phyloP scores from a whole-genome alignment of 1,140 invertebrate genomes.

The Cydia splendana region DNA sequence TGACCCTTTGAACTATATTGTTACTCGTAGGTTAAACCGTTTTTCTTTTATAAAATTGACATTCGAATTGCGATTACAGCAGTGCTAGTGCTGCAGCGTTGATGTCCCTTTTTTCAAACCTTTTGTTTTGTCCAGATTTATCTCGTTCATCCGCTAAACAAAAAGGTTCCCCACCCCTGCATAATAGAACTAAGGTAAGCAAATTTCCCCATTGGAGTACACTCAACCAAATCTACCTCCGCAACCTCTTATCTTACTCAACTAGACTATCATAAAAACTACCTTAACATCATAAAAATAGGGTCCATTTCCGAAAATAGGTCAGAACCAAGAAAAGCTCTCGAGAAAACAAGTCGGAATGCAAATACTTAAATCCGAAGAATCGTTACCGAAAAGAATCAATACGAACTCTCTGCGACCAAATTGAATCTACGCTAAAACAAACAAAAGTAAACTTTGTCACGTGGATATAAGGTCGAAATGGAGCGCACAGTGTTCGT shows the following conservation, averaged over 20 bases:
- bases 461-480: conserved; percentile 35
- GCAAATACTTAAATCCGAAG: conserved; percentile 51
- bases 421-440: conserved; percentile 45
- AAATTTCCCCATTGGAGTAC: conserved; percentile 60
- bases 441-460: conserved; percentile 44
- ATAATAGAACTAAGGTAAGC: conserved; percentile 56
- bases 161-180: conserved; percentile 41
- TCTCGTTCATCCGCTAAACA: conserved; percentile 25
- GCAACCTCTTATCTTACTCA: background rate
- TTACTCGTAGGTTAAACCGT: too few relatives aligned
- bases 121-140: conserved; percentile 4
- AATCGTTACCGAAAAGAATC: conserved; percentile 56
- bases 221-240: conserved; percentile 44
- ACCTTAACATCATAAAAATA: background rate
- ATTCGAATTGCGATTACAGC: too few relatives aligned
- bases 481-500: conserved; percentile 30
- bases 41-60: too few relatives aligned
- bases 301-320: background rate
- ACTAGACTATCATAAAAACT: background rate
- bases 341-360: conserved; percentile 34
- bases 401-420: conserved; percentile 49
- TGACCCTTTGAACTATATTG: background rate
- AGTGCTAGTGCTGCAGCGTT: background rate
- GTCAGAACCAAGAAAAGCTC: background rate
- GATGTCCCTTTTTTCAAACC: background rate